These are phyloP conservation scores for Aptenodytes patagonicus DNA, from an alignment of 2,113 vertebrate genomes.

Conservation along the genomic window DNA sequence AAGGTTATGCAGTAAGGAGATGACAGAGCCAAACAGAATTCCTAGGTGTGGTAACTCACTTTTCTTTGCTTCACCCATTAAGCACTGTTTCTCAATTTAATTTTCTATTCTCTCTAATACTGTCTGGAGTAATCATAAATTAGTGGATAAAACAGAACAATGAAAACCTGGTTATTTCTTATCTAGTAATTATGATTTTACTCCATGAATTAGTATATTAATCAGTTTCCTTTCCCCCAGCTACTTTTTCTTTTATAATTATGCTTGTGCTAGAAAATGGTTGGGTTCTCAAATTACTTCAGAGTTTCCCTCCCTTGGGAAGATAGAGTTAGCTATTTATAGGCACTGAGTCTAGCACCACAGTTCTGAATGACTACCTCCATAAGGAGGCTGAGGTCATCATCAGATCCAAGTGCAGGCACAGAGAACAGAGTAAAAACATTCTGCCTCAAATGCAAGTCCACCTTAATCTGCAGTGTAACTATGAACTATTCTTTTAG, in stretches of 20 bases:
- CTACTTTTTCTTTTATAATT: slow-evolving; percentile 31
- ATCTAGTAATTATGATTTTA: slow-evolving; percentile 45
- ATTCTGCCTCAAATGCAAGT: neutral
- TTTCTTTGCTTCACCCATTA: neutral
- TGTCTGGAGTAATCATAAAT: slow-evolving; percentile 41
- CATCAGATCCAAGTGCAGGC: neutral
- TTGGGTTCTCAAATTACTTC: slow-evolving; percentile 31
- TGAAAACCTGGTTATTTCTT: slow-evolving; percentile 45
- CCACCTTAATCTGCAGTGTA: neutral
- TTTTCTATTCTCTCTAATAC: slow-evolving; percentile 11
- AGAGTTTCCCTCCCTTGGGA: neutral
- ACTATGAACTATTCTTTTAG: neutral
- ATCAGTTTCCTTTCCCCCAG: slow-evolving; percentile 35
- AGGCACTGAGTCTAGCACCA: neutral
- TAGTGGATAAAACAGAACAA: slow-evolving; percentile 37
- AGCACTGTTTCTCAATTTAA: slow-evolving; percentile 4
- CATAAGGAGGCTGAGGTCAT: neutral
- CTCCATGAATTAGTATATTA: slow-evolving; percentile 22
- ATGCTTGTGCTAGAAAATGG: neutral
- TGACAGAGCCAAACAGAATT: neutral
- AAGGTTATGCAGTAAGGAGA: neutral
- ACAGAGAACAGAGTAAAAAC: neutral
- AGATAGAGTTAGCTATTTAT: slow-evolving; percentile 2
- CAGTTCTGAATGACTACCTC: neutral
- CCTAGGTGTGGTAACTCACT: neutral